Conservation (phyloP, 2,888 invertebrate species). For the Podotricha telesiphe region DNA sequence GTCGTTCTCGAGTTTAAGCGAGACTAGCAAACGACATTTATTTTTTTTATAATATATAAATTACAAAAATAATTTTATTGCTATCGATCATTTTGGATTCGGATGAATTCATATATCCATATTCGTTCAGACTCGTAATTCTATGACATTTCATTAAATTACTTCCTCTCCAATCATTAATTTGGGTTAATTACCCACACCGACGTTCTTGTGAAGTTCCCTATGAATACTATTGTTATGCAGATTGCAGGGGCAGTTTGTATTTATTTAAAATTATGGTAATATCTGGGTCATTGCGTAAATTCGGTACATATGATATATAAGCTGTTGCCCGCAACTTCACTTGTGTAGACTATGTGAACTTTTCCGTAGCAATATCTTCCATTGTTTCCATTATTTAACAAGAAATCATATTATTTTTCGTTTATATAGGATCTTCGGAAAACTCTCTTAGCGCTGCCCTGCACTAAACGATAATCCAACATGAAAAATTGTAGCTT, state of each 20-base stretch:
- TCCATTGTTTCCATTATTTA: too few species aligned
- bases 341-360: too few species aligned
- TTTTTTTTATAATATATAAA: neutral
- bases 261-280: slow-evolving; percentile 15
- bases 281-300: slow-evolving; percentile 12
- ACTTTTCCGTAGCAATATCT: too few species aligned
- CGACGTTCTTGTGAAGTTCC: slow-evolving; percentile 4
- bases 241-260: slow-evolving; percentile 16
- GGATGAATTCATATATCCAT: too few species aligned
- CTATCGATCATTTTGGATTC: neutral
- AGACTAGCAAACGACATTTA: too few species aligned
- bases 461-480: too few species aligned
- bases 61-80: neutral
- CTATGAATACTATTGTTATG: slow-evolving; percentile 23
- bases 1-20: too few species aligned
- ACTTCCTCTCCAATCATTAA: slow-evolving; percentile 17
- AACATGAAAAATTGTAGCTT: too few species aligned
- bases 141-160: slow-evolving; percentile 15
- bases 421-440: too few species aligned
- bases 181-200: slow-evolving; percentile 21
- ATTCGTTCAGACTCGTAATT: neutral
- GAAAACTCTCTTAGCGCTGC: too few species aligned
- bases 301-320: neutral
- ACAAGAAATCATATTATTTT: too few species aligned
- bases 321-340: too few species aligned